A percentile compares a stretch with the other conserved stretches of the same genome.
phyloP scores from a whole-genome alignment of 2,888 invertebrate genomes.

The Mylabris sibirica region DNA sequence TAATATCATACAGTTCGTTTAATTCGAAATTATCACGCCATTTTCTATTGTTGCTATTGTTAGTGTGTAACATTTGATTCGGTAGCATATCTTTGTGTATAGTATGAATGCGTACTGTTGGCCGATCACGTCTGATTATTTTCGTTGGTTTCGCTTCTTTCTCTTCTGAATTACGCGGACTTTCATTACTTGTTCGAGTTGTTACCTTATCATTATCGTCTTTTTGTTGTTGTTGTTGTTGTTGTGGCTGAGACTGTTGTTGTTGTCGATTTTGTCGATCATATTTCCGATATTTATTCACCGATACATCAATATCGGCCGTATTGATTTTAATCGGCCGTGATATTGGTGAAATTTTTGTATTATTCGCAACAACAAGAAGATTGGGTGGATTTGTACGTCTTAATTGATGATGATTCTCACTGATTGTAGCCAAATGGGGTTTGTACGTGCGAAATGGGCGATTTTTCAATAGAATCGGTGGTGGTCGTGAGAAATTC shows the following conservation, averaged over 20 bases:
- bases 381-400: constrained; percentile 66
- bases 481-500: constrained; percentile 51
- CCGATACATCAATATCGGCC: constrained; percentile 85
- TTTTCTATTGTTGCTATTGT: constrained; percentile 57
- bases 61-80: constrained; percentile 43
- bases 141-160: constrained; percentile 50
- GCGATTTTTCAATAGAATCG: constrained; percentile 48
- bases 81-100: constrained; percentile 59
- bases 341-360: constrained; percentile 62
- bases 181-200: constrained; percentile 22
- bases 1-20: constrained; percentile 62
- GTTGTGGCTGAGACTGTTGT: constrained; percentile 15
- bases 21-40: constrained; percentile 72
- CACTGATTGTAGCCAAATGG: constrained; percentile 77
- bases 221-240: constrained; percentile 21
- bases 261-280: constrained; percentile 46
- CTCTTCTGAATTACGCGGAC: constrained; percentile 59
- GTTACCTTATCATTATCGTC: constrained; percentile 25
- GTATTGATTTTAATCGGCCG: constrained; percentile 82
- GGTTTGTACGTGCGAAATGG: constrained; percentile 71
- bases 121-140: constrained; percentile 74
- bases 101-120: constrained; percentile 78
- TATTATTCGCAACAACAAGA: constrained; percentile 45
- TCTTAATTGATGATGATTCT: constrained; percentile 63
- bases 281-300: constrained; percentile 66